Evolutionary conservation across 2,113 vertebrate genomes (phyloP).

Genomic region (Strix aluco): DNA sequence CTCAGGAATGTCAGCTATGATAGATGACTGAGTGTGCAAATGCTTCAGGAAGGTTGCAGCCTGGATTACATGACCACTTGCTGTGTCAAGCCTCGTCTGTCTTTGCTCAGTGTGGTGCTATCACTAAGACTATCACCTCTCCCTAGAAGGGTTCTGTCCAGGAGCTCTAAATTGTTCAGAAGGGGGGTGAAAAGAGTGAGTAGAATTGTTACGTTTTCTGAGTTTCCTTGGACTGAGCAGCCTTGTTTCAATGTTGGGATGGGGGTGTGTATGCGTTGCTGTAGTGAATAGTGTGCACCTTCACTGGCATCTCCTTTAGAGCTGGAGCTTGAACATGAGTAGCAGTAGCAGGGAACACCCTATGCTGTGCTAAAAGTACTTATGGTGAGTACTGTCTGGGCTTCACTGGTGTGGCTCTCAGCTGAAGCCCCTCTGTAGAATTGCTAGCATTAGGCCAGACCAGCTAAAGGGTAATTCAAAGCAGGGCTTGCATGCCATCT

Average conservation of each 20-base stretch:
- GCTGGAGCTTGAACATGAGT: neutral
- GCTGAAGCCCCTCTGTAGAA: neutral
- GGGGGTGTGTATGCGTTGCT: accelerated
- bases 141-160: neutral
- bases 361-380: neutral
- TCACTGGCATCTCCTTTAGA: neutral
- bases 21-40: neutral
- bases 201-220: neutral
- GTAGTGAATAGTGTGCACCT: neutral
- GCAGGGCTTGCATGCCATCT: neutral
- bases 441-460: neutral
- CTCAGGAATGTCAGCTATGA: neutral
- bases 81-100: neutral
- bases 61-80: accelerated
- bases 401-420: neutral
- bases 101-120: neutral
- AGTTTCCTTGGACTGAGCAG: neutral
- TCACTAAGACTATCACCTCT: neutral
- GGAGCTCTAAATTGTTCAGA: neutral
- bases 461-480: neutral
- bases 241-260: neutral
- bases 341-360: neutral
- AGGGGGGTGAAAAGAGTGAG: accelerated
- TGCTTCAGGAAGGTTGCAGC: neutral
- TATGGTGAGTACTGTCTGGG: neutral